phyloP scores from a whole-genome alignment of 2,113 vertebrate genomes.

The Gulo gulo region DNA sequence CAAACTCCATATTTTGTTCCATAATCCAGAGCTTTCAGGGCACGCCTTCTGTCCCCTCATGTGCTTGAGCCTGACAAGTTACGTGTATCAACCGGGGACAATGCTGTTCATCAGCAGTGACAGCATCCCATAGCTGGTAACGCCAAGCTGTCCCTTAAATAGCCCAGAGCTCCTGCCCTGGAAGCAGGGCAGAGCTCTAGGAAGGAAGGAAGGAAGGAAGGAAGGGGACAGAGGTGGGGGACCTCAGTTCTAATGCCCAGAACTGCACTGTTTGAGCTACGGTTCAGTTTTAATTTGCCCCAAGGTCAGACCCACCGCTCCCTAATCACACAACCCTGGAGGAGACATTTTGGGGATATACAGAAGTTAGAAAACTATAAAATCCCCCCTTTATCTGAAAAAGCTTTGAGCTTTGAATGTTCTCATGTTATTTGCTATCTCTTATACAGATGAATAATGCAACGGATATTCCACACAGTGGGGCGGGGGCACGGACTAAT shows the following conservation, averaged over 20 bases:
- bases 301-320: neutral
- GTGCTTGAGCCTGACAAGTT: fast-evolving
- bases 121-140: fast-evolving
- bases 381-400: neutral
- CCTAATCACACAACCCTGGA: fast-evolving
- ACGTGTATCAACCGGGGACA: no score
- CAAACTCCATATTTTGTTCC: fast-evolving
- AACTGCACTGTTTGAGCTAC: fast-evolving
- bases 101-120: fast-evolving
- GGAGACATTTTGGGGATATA: fast-evolving
- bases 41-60: neutral
- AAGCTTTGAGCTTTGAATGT: neutral
- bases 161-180: neutral
- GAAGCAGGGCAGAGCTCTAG: neutral
- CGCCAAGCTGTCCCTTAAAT: fast-evolving
- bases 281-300: neutral
- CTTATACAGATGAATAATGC: neutral
- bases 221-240: fast-evolving
- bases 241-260: fast-evolving
- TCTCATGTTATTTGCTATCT: neutral
- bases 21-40: fast-evolving
- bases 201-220: no score
- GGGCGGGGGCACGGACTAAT: neutral
- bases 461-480: fast-evolving
- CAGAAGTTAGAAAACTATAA: neutral